Percentiles rank a stretch among this genome's conserved stretches.
Evolutionary conservation across 2,888 invertebrate species (phyloP).

Genomic region (Panorpa germanica): DNA sequence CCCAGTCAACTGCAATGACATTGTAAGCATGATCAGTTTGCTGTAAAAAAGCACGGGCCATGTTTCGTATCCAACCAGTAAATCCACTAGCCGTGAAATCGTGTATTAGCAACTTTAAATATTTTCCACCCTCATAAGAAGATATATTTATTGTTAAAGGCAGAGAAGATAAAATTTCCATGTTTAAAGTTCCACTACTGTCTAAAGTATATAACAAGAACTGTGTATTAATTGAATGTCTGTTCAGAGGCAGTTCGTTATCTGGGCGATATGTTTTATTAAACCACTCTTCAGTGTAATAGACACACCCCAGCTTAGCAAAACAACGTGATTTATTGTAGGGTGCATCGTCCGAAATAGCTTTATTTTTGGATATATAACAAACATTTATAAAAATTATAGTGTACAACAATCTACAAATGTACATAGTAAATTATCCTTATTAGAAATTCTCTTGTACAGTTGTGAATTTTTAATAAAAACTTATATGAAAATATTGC

Average conservation of each 20-base stretch:
- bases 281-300: constrained; percentile 22
- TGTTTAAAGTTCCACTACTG: constrained; percentile 12
- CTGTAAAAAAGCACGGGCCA: constrained; percentile 5
- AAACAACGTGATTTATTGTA: too few species aligned
- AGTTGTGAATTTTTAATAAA: too few species aligned
- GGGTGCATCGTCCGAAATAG: too few species aligned
- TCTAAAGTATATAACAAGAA: constrained; percentile 19
- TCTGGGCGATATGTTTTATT: constrained; percentile 19
- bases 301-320: constrained; percentile 24
- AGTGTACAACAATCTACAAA: too few species aligned
- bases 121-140: not conserved
- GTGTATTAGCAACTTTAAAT: constrained; percentile 20
- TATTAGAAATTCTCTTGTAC: too few species aligned
- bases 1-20: constrained; percentile 31
- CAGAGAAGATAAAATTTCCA: constrained; percentile 8
- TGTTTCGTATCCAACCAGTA: constrained; percentile 25
- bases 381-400: too few species aligned
- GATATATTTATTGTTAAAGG: constrained; percentile 2
- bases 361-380: too few species aligned
- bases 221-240: constrained; percentile 22
- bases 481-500: too few species aligned
- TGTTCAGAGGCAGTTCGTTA: constrained; percentile 21
- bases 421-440: too few species aligned
- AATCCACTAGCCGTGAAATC: constrained; percentile 26
- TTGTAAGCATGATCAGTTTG: too few species aligned